Conservation (phyloP, 64 coral and sea anemone genomes). For the Acropora yongei region DNA sequence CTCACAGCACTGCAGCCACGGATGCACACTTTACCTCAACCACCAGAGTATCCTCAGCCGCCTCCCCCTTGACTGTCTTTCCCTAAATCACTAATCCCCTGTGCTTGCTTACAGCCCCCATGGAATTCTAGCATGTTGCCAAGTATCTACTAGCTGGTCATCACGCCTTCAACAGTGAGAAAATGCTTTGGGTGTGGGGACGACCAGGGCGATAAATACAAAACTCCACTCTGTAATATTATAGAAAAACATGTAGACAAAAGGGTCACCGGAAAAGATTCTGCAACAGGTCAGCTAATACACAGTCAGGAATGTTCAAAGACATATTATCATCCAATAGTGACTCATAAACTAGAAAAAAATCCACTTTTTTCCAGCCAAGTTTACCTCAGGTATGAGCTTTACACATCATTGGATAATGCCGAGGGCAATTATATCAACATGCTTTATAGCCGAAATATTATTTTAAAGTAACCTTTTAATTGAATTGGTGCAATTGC, state of each 20-base stretch:
- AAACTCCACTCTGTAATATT: slow-evolving; percentile 57
- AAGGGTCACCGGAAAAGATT: slow-evolving; percentile 34
- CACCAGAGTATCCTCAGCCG: background rate
- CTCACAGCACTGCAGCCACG: slow-evolving; percentile 10
- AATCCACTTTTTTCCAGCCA: slow-evolving; percentile 54
- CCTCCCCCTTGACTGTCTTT: slow-evolving; percentile 16
- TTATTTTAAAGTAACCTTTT: slow-evolving; percentile 9
- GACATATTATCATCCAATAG: slow-evolving; percentile 45
- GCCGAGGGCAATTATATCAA: slow-evolving; percentile 34
- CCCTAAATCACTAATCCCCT: slow-evolving; percentile 33
- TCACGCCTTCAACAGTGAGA: slow-evolving; percentile 42
- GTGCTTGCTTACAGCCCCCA: slow-evolving; percentile 27
- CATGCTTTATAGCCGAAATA: slow-evolving; percentile 31
- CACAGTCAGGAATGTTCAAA: slow-evolving; percentile 43
- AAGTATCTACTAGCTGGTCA: slow-evolving; percentile 32
- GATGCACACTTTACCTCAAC: slow-evolving; percentile 39
- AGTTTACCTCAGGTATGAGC: background rate
- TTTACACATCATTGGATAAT: slow-evolving; percentile 35
- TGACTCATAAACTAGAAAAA: slow-evolving; percentile 28
- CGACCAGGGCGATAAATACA: slow-evolving; percentile 41
- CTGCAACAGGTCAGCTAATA: background rate
- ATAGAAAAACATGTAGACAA: slow-evolving; percentile 59
- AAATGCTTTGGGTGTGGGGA: slow-evolving; percentile 54
- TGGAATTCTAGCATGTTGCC: slow-evolving; percentile 62
- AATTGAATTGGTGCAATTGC: too few species aligned